Percentiles rank a stretch among this genome's conserved stretches.
Evolutionary conservation across 2,888 invertebrate species (phyloP).

Genomic region (Prosopocoilus inquinatus): DNA sequence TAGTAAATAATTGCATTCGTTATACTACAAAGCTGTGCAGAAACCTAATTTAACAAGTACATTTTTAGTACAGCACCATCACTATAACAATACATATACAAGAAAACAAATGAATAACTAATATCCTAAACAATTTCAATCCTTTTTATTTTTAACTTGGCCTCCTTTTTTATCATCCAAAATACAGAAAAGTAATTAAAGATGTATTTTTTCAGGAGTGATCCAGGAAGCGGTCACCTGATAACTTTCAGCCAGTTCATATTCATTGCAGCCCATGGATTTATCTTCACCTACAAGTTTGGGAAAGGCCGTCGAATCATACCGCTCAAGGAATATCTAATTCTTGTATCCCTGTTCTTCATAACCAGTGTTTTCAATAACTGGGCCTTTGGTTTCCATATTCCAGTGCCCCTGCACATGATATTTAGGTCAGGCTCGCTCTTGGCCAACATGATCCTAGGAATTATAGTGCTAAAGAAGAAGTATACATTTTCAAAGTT

Average conservation of each 20-base stretch:
- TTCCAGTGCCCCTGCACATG: constrained; percentile 97
- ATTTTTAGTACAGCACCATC: too few species aligned
- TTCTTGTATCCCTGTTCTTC: constrained; percentile 88
- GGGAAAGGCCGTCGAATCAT: constrained; percentile 75
- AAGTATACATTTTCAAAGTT: constrained; percentile 82
- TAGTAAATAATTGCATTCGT: not conserved
- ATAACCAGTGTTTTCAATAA: constrained; percentile 89
- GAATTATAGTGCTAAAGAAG: constrained; percentile 84
- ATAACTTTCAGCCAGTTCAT: constrained; percentile 95
- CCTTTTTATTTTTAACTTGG: not conserved
- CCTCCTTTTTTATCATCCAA: too few species aligned
- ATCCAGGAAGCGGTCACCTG: constrained; percentile 90
- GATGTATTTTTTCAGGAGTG: constrained; percentile 60
- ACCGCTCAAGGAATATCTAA: constrained; percentile 74
- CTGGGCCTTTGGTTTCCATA: constrained; percentile 93
- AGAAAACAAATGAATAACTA: not conserved
- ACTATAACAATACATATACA: too few species aligned
- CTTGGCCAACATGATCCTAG: constrained; percentile 95
- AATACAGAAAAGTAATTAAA: not conserved
- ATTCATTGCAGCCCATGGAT: constrained; percentile 87
- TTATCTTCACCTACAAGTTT: constrained; percentile 80
- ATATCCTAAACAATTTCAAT: not conserved
- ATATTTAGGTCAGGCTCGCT: constrained; percentile 97
- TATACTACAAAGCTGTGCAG: too few species aligned
- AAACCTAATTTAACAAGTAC: too few species aligned